Conservation (phyloP, 2,888 invertebrate genomes). For the Myopa tessellatipennis region DNA sequence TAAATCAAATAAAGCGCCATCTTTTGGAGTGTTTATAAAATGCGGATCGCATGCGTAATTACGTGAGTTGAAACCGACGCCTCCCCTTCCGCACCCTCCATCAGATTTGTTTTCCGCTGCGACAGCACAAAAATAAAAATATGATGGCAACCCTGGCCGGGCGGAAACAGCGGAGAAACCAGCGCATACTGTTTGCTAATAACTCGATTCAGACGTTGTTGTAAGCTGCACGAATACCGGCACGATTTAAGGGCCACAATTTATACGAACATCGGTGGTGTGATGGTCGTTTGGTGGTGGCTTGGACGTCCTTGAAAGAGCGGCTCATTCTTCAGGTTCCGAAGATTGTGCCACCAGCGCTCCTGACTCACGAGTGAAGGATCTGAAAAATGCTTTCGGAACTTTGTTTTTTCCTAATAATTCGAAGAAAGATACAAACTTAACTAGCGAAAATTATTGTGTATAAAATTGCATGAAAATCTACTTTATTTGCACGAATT, state of each 20-base stretch:
- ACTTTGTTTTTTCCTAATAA: too few relatives aligned
- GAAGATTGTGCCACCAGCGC: too few relatives aligned
- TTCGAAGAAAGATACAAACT: too few relatives aligned
- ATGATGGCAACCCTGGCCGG: constrained; percentile 15
- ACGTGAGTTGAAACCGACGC: not conserved
- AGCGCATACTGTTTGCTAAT: constrained; percentile 19
- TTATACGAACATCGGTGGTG: not conserved
- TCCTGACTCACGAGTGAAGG: too few relatives aligned
- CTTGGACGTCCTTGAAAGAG: too few relatives aligned
- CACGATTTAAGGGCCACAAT: constrained; percentile 6
- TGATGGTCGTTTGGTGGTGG: too few relatives aligned
- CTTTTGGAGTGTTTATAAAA: constrained; percentile 21
- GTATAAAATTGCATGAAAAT: too few relatives aligned
- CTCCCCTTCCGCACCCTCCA: too few relatives aligned
- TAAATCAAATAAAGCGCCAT: constrained; percentile 1
- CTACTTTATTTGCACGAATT: too few relatives aligned
- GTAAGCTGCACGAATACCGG: constrained; percentile 18
- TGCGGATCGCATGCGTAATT: constrained; percentile 26
- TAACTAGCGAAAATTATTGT: too few relatives aligned
- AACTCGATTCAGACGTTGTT: constrained; percentile 14
- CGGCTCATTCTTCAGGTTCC: too few relatives aligned
- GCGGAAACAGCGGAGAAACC: constrained; percentile 21
- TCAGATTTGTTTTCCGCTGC: not conserved
- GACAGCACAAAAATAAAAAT: constrained; percentile 6
- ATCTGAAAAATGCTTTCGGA: too few relatives aligned